Conservation (phyloP, 2,888 invertebrate species). For the Amaurobius ferox region DNA sequence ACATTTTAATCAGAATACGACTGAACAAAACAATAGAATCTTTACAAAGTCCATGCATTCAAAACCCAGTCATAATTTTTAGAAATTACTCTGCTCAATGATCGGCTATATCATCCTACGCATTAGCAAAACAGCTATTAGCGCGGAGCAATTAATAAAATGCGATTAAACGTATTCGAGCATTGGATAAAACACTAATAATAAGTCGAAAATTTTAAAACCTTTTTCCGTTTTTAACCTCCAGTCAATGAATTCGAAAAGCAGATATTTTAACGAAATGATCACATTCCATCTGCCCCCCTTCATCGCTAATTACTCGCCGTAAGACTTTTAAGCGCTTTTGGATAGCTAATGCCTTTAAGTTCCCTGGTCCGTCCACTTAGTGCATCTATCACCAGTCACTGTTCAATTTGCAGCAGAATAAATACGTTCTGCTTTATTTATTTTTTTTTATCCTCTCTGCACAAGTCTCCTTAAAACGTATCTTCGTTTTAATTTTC, state of each 20-base stretch:
- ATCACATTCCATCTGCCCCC: constrained; percentile 44
- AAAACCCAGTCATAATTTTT: too few species aligned
- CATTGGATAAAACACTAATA: constrained; percentile 5
- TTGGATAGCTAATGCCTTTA: background rate
- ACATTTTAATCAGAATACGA: too few species aligned
- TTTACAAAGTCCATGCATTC: too few species aligned
- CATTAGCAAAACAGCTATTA: too few species aligned
- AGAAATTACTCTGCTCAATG: too few species aligned
- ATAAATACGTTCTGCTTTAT: constrained; percentile 18
- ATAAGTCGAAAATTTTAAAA: constrained; percentile 14
- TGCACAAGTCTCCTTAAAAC: constrained; percentile 13
- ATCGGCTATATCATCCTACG: too few species aligned
- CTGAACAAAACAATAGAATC: too few species aligned
- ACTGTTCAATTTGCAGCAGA: constrained; percentile 19
- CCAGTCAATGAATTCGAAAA: constrained; percentile 1
- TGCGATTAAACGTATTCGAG: background rate
- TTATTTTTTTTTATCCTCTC: background rate
- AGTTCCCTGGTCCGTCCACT: constrained; percentile 2
- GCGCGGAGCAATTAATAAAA: background rate
- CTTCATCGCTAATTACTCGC: constrained; percentile 46
- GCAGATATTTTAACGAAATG: constrained; percentile 9
- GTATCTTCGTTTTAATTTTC: constrained; percentile 54
- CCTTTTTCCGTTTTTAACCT: constrained; percentile 33
- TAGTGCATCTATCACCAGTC: constrained; percentile 18
- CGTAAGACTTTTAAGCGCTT: constrained; percentile 31